Evolutionary conservation across 2,888 invertebrate species (phyloP), one percentile per base, ranked within the genome.

Genomic region (Scaptomyza tumidula): DNA sequence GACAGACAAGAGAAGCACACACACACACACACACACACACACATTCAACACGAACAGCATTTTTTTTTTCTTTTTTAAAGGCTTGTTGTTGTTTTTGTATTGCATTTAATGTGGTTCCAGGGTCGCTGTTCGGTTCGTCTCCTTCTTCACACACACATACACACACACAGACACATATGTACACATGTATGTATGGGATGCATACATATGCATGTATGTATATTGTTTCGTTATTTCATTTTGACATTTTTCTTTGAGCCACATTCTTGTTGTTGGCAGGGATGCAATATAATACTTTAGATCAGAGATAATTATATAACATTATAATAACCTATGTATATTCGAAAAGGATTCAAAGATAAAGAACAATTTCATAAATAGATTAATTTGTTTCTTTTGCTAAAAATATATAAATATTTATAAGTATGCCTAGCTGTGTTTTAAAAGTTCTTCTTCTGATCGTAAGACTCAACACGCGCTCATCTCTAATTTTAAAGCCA

Each of bases 31-130:
- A 56, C 31, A 58, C 31, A 14, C 39, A 39, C 1, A 39, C 14
- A 14, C 9, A 39, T 24, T 24, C 39, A 39, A 54, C 37, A 58
- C 49, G 50, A 33, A 45, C 56, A 46, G 37, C 52, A 58, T 39
- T 55, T 67, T 67, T 72, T 73, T 67, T 70, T 73, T 64, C 10
- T 33, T 33, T 9, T n/a, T n/a, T n/a, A n/a, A n/a, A 19, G 19
- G 19, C 19, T 33, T 33, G 33, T 33, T 33, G 33, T 33, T 33
- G 13, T 35, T 39, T 39, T 39, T 14, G 66, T 76, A 78, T 79
- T 76, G 88, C 78, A 78, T 73, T 75, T 71, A 78, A 67, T 77
- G 66, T 80, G 82, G 79, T 88, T 71, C 76, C 89, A 89, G 89
- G 89, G 89, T 90, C 86, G 79, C 67, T 76, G 70, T 58, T 67